Evolutionary conservation across 2,888 invertebrate species (phyloP), one percentile per base, ranked within the genome.

Genomic region (Ariolimax columbianus): DNA sequence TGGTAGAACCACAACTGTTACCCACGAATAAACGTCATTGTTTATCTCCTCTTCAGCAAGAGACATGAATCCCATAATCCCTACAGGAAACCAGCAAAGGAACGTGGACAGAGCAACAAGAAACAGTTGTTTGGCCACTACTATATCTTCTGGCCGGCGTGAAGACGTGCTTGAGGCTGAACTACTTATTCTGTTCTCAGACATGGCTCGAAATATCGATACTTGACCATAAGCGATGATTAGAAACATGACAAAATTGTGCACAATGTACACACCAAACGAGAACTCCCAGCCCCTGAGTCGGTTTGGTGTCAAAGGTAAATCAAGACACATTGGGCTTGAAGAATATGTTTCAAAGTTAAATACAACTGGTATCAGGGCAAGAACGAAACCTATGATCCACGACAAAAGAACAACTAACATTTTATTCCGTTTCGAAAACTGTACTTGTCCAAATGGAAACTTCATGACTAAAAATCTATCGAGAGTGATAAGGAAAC

Each of bases 401-500:
- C 93, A 94, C 0, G 90, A 88, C 0, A 87, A 47, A 0, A 85
- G 51, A 30, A 90, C 88, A 3, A 89, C 68, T 73, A 86, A 83
- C 26, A 90, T 87, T 9, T 91, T 90, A 11, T 81, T 87, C 36
- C 87, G 88, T 11, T 87, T 73, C 9, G 89, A 91, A 40, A 93
- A 89, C n/a, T 83, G 81, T 23, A 85, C 63, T 51, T 86, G 87
- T 17, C 88, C 95, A 79, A 96, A 93, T n/a, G 96, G 95, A 87
- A 95, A 94, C 36, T 95, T 95, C 47, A 96, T 95, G 0, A 95
- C 95, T 88, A 95, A 94, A 89, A 96, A 95, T 23, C 96, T 95
- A 91, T 96, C 96, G 94, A 95, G 95, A 0, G 96, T 96, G 84
- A 96, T 96, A 86, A 96, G 89, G 0, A 95, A 95, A 26, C 96